A percentile compares a stretch with the other conserved stretches of the same genome.
Conservation (phyloP, 2,888 invertebrate species). For the Aphodius granarius region DNA sequence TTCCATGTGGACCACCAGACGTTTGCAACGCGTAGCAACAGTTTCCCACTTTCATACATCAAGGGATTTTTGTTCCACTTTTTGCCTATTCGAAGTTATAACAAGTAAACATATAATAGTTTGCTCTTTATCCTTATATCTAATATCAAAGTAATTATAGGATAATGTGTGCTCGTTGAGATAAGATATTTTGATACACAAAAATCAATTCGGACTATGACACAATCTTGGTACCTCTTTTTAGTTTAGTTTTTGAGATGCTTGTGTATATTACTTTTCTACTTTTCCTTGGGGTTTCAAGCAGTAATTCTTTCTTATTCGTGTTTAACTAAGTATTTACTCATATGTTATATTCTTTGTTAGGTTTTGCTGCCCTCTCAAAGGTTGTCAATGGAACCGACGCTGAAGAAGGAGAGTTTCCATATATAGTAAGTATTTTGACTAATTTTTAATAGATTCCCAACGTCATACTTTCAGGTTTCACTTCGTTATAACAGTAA, state of each 20-base stretch:
- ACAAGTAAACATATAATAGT: too few relatives aligned
- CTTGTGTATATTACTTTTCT: neutral
- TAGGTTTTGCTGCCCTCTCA: neutral
- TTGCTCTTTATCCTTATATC: neutral
- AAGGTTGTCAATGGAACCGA: conserved; percentile 36
- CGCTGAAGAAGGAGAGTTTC: conserved; percentile 34
- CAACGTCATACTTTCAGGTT: conserved; percentile 27
- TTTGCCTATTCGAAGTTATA: too few relatives aligned
- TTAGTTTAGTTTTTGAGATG: neutral
- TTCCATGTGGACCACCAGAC: neutral
- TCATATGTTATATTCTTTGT: neutral
- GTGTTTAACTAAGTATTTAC: neutral
- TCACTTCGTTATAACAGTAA: conserved; percentile 27
- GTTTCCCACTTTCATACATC: neutral
- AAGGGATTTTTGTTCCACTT: neutral
- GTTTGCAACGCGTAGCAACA: neutral
- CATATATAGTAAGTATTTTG: conserved; percentile 33
- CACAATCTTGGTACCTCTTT: neutral
- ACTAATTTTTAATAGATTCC: neutral
- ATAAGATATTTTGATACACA: neutral
- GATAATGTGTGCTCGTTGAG: neutral
- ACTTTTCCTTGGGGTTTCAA: neutral
- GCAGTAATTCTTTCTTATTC: neutral
- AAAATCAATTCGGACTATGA: neutral
- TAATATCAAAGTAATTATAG: neutral